Base-by-base conservation (phyloP, 1,140 invertebrate genomes). In the Campodea augens region DNA sequence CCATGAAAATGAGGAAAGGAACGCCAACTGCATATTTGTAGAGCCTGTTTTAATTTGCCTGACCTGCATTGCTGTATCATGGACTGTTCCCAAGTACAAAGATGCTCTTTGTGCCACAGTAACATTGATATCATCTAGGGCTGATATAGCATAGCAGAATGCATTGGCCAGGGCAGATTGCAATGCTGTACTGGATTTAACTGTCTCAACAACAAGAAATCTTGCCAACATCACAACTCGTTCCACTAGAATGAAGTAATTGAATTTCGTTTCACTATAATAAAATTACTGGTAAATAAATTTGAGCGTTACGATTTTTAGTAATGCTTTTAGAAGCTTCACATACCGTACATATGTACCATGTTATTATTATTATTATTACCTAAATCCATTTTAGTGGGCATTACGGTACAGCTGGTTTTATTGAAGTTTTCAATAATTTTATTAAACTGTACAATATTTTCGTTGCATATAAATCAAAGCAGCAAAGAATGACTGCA, bases 141-240 rank as follows among this genome's bases (percentile, higher is more conserved):
- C 88, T 41, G 86, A 86, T 50, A 98, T 84, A 21, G 97, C 69
- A 61, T 95, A 92, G 62, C 89, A 97, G 67, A 98, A 97, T 12
- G 90, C 87, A 58, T 92, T 95, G 10, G 92, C 87, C 52, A 98
- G 60, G 0, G 87, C 82, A n/a, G 89, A 86, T 64, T 96, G 89
- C 20, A 98, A 68, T 4, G 78, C 71, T 37, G 81, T 71, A 55
- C 86, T 82, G 45, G 77, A 79, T 52, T 80, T 74, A 23, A 98
- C 70, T 1, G 87, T 79, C 3, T 83, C 81, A 1, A 78, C 76
- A 58, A 93, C 87, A 73, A 97, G 79, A 62, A 93, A 93, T 52
- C 90, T 73, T 12, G 87, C 86, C 43, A 97, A 77, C 43, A 93
- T 72, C 20, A 85, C 88, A 12, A 92, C 87, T 55, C 88, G 72